Evolutionary conservation across 2,113 vertebrate species (phyloP).

Genomic region (Gymnobelideus leadbeateri): DNA sequence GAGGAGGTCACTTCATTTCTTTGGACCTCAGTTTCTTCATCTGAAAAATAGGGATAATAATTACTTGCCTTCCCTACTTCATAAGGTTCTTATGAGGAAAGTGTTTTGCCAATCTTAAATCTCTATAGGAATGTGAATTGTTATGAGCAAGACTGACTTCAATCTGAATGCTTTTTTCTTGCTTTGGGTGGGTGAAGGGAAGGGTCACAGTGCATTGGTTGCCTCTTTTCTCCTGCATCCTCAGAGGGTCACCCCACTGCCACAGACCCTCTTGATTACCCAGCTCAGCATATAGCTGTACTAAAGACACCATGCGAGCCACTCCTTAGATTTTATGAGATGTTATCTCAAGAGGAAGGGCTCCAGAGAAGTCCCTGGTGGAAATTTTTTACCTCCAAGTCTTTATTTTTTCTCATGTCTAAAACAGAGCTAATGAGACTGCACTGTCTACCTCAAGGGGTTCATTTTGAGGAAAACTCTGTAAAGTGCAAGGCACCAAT

Average conservation of each 20-base stretch:
- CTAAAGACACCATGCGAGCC: background rate
- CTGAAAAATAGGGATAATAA: background rate
- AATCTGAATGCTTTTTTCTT: background rate
- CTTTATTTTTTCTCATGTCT: background rate
- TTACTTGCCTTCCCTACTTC: background rate
- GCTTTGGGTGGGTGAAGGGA: background rate
- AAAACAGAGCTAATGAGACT: background rate
- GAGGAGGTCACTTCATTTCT: background rate
- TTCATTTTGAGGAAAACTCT: background rate
- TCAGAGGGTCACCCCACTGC: background rate
- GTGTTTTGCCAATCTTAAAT: background rate
- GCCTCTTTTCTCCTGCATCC: background rate
- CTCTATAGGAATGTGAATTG: background rate
- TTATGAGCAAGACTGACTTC: background rate
- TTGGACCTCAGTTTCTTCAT: background rate
- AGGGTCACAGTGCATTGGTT: background rate
- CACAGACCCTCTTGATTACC: background rate
- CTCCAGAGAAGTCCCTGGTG: background rate
- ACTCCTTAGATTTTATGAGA: background rate
- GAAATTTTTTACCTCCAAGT: background rate
- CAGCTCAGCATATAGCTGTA: background rate
- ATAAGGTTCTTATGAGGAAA: background rate
- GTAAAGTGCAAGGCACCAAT: background rate
- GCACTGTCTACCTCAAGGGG: background rate
- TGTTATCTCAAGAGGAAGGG: background rate